phyloP scores from a whole-genome alignment of 1,140 invertebrate species.

The Pogonus chalceus region DNA sequence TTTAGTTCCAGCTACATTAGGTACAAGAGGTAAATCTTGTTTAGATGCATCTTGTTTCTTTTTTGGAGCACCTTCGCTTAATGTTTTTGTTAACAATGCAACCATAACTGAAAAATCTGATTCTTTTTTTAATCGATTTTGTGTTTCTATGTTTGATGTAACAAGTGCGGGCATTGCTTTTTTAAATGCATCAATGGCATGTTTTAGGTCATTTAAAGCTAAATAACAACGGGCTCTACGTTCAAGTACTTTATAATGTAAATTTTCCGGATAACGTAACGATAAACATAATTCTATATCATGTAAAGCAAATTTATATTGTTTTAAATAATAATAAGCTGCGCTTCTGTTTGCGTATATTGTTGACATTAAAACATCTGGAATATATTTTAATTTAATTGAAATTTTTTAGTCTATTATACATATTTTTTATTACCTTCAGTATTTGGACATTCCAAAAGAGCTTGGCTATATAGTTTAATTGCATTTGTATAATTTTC shows the following conservation, averaged over 20 bases:
- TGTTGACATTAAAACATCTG: slow-evolving; percentile 52
- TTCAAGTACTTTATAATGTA: slow-evolving; percentile 68
- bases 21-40: slow-evolving; percentile 15
- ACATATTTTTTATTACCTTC: slow-evolving; percentile 41
- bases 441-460: slow-evolving; percentile 50
- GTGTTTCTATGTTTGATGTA: slow-evolving; percentile 23
- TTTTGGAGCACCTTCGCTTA: slow-evolving; percentile 21
- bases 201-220: slow-evolving; percentile 22
- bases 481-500: slow-evolving; percentile 66
- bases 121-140: slow-evolving; percentile 19
- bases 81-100: slow-evolving; percentile 18
- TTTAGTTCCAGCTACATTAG: slow-evolving; percentile 9
- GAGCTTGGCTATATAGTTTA: slow-evolving; percentile 60
- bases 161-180: slow-evolving; percentile 22
- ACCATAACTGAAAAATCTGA: slow-evolving; percentile 22
- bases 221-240: slow-evolving; percentile 29
- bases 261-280: slow-evolving; percentile 60
- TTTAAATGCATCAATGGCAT: slow-evolving; percentile 30
- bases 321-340: slow-evolving; percentile 66
- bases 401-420: slow-evolving; percentile 12
- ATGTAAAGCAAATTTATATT: slow-evolving; percentile 51
- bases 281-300: slow-evolving; percentile 63
- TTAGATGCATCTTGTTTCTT: slow-evolving; percentile 11
- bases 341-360: slow-evolving; percentile 82
- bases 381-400: slow-evolving; percentile 14